Conservation (phyloP, 2,888 invertebrate species). For the Luffia ferchaultella region DNA sequence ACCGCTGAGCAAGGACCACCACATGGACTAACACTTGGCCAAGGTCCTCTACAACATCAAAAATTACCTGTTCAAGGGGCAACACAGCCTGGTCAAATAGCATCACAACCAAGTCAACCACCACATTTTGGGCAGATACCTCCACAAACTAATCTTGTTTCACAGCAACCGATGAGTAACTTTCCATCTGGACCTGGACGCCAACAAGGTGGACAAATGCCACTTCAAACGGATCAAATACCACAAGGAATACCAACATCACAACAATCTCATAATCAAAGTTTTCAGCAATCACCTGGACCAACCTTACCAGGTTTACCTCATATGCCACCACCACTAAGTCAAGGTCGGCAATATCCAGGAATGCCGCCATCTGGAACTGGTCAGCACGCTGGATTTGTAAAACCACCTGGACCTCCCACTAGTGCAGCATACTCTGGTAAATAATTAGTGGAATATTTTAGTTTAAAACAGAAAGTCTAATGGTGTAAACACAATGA, state of each 20-base stretch:
- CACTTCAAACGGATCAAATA: conserved; percentile 9
- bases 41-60: conserved; percentile 17
- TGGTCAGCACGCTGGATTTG: neutral
- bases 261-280: conserved; percentile 16
- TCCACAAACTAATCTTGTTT: conserved; percentile 3
- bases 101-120: conserved; percentile 16
- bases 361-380: neutral
- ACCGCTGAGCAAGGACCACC: conserved; percentile 18
- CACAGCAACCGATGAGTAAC: no score
- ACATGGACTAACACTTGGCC: conserved; percentile 15
- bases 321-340: conserved; percentile 28
- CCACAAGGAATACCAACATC: conserved; percentile 4
- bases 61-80: no score
- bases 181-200: no score
- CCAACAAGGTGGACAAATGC: conserved; percentile 9
- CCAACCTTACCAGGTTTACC: conserved; percentile 21
- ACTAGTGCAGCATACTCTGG: conserved; percentile 9
- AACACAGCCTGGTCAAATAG: conserved; percentile 19
- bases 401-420: neutral
- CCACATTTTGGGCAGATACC: conserved; percentile 12
- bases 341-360: neutral
- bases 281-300: conserved; percentile 23
- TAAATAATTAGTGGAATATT: neutral
- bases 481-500: no score
- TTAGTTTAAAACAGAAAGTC: no score